Base-by-base conservation (phyloP, 1,140 invertebrate species). In the Aphaenogaster rudis region DNA sequence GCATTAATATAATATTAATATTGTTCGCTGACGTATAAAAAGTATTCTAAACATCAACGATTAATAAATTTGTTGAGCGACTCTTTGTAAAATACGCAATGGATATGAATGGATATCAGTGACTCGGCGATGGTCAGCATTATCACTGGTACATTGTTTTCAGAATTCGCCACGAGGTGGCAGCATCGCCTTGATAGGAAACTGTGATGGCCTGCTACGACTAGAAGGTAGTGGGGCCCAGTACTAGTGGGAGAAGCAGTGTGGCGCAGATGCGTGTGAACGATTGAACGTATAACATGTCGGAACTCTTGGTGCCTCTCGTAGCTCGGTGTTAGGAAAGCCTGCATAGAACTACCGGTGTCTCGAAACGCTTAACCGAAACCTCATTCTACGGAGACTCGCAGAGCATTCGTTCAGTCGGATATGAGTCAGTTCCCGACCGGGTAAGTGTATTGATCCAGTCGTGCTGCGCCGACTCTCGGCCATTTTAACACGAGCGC, bases 121-220 rank as follows among this genome's bases (percentile, higher is more conserved):
- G 3, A 9, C 3, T 84, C 64, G 15, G 57, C 1, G 2, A 13
- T 3, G 84, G 87, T 89, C 91, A 90, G 90, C 87, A 91, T 36
- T 87, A 90, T 88, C 48, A 36, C 87, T n/a, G 54, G 8, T 8
- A 0, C 0, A 0, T 21, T 80, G 8, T 87, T 93, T 89, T 39
- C 21, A 64, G 54, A 59, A 17, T 52, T 66, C 45, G 59, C 28
- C 86, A 39, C 8, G 11, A 80, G 92, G 36, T 91, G 90, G 93
- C 92, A 93, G 92, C 93, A 93, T 88, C 59, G 48, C 71, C 93
- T 90, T 91, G 85, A 15, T n/a, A n/a, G 7, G 2, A n/a, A 8
- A 17, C 42, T 21, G n/a, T 2, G 17, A 17, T 9, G 17, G 4
- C 21, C 36, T 5, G 48, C 48, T 8, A 64, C 2, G 0, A 1